Percentiles rank a stretch among this genome's conserved stretches.
phyloP scores from a whole-genome alignment of 2,797 vertebrate genomes.

The Sebastes diaconus region DNA sequence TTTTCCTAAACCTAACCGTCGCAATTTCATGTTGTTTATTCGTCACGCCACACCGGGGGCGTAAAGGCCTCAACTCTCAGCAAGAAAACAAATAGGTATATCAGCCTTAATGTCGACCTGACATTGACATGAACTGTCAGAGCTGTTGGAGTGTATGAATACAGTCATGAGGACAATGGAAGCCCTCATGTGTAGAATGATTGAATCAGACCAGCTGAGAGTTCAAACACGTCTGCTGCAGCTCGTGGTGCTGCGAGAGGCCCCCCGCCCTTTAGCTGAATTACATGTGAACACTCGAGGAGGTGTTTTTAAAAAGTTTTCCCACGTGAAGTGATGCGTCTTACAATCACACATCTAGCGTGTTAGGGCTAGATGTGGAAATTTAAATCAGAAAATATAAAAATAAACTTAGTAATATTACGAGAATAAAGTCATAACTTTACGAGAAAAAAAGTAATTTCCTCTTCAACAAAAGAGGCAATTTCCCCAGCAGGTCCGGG shows the following conservation, averaged over 20 bases:
- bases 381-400: not conserved
- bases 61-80: not conserved
- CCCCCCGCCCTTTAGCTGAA: not conserved
- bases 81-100: not conserved
- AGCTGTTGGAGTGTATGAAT: not conserved
- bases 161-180: not conserved
- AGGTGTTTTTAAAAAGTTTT: not conserved
- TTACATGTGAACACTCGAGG: not conserved
- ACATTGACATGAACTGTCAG: not conserved
- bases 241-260: constrained; percentile 1
- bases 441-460: too few relatives aligned
- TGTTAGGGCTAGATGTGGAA: not conserved
- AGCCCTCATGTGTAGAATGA: not conserved
- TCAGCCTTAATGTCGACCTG: not conserved
- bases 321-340: not conserved
- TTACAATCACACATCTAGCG: not conserved
- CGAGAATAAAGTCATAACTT: too few relatives aligned
- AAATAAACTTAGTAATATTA: too few relatives aligned
- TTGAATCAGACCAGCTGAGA: not conserved
- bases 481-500: too few relatives aligned
- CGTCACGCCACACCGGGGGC: too few relatives aligned
- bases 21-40: too few relatives aligned
- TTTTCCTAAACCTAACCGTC: too few relatives aligned
- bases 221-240: constrained; percentile 16
- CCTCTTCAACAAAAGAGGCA: too few relatives aligned